These are phyloP conservation scores for Astyanax mexicanus DNA, from an alignment of 2,797 vertebrate genomes.

Conservation along the genomic window DNA sequence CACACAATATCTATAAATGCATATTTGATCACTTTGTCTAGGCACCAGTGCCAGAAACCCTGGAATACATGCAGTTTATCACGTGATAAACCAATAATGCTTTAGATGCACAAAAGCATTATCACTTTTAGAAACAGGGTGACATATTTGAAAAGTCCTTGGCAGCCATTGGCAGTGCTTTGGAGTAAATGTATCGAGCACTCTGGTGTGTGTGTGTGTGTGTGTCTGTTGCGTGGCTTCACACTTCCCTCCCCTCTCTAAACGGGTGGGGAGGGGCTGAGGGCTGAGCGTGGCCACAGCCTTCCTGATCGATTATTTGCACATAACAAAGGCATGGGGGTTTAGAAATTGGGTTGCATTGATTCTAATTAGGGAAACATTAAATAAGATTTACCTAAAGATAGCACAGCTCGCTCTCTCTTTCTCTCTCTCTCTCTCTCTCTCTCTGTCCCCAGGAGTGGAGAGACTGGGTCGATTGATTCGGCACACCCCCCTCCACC, in stretches of 20 bases:
- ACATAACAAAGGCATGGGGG: conserved; percentile 80
- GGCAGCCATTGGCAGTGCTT: background rate
- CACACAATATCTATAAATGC: too few relatives aligned
- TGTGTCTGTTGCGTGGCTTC: conserved; percentile 16
- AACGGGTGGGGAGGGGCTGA: conserved; percentile 4
- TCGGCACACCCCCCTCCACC: conserved; percentile 38
- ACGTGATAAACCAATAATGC: background rate
- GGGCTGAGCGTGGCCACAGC: conserved; percentile 63
- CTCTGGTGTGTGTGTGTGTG: background rate
- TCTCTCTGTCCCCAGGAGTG: conserved; percentile 68
- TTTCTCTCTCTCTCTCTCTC: conserved; percentile 72
- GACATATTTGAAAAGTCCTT: background rate
- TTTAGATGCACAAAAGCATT: background rate
- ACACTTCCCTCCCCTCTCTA: background rate
- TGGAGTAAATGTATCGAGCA: background rate
- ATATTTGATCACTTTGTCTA: too few relatives aligned
- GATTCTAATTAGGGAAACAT: conserved; percentile 99
- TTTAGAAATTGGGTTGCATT: conserved; percentile 95
- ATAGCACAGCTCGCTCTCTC: conserved; percentile 79
- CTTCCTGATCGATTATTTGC: conserved; percentile 86
- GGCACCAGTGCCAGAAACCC: too few relatives aligned
- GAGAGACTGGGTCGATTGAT: conserved; percentile 67
- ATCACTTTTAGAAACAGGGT: background rate
- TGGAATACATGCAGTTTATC: background rate
- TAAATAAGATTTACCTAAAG: conserved; percentile 96